Conservation (phyloP, 2,113 vertebrate genomes). For the Nyctereutes procyonoides region DNA sequence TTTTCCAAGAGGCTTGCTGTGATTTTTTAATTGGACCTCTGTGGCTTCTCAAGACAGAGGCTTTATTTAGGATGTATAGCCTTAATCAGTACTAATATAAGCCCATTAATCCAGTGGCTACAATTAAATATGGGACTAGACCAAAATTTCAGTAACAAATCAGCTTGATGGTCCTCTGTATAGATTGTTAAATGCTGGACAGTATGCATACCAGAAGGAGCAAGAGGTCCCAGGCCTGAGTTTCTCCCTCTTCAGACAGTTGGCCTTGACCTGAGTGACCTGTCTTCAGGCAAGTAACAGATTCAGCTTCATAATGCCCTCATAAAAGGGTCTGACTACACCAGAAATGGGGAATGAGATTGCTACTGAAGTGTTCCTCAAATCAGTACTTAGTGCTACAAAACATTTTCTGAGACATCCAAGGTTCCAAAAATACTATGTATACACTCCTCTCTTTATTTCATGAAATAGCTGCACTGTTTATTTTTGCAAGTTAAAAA, state of each 20-base stretch:
- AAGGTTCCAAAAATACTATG: background rate
- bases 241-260: background rate
- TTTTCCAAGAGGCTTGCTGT: constrained; percentile 26
- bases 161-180: background rate
- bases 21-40: constrained; percentile 35
- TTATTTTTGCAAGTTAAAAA: background rate
- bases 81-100: constrained; percentile 56
- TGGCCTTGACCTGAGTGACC: background rate
- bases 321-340: background rate
- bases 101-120: constrained; percentile 2
- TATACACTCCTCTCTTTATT: background rate
- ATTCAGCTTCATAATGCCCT: background rate
- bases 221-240: background rate
- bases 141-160: background rate
- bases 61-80: constrained; percentile 39
- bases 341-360: background rate
- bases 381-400: background rate
- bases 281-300: background rate
- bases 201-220: background rate
- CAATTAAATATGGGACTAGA: constrained; percentile 3
- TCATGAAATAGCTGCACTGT: background rate
- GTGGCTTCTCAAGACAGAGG: background rate
- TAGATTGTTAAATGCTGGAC: background rate
- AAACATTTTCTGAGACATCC: background rate
- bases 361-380: background rate